Conservation (phyloP, 2,113 vertebrate species). For the Picathartes gymnocephalus region DNA sequence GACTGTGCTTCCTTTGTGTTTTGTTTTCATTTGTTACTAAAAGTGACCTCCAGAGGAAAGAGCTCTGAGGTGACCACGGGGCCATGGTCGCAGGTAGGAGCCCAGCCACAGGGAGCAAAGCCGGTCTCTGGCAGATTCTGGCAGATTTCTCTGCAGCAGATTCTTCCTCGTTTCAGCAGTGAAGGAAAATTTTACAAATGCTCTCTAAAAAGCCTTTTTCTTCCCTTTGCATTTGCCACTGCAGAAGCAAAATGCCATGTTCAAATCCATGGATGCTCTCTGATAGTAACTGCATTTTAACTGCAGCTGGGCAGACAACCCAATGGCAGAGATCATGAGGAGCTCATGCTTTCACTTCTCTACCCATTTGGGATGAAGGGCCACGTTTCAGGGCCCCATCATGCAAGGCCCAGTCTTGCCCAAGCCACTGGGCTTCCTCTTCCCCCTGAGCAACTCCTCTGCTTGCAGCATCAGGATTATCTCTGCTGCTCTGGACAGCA, state of each 20-base stretch:
- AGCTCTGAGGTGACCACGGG: background rate
- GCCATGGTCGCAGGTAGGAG: accelerated
- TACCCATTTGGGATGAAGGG: background rate
- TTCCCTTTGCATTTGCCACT: background rate
- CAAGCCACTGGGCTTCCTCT: background rate
- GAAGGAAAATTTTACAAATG: background rate
- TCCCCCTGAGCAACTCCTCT: background rate
- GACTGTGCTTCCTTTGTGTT: background rate
- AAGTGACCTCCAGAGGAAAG: background rate
- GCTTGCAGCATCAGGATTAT: background rate
- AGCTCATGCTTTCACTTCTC: background rate
- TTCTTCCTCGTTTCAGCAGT: background rate
- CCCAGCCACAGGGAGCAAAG: background rate
- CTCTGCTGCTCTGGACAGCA: background rate
- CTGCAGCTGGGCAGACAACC: background rate
- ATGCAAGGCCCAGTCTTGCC: background rate
- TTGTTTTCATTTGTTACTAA: background rate
- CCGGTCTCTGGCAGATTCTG: accelerated
- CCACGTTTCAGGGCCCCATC: background rate
- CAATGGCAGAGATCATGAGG: background rate
- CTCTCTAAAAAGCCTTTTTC: background rate
- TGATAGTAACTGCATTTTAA: background rate
- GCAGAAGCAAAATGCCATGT: background rate
- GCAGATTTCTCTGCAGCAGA: accelerated
- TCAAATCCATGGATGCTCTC: background rate